Conservation (phyloP, 2,113 vertebrate species). For the Chaetops frenatus region DNA sequence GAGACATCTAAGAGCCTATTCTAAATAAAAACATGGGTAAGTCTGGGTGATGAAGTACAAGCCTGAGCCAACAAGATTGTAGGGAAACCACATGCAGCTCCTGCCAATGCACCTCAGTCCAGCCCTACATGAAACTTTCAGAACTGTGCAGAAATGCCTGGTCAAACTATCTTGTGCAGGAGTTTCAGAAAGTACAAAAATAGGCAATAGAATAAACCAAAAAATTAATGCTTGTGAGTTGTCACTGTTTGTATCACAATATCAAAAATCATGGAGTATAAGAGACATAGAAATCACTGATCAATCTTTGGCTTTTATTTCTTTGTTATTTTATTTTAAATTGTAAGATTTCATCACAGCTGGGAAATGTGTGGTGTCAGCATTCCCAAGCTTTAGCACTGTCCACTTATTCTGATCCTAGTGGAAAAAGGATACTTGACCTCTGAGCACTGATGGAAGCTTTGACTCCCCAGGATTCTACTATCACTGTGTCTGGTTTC, state of each 20-base stretch:
- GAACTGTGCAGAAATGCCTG: not conserved
- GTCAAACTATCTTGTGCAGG: not conserved
- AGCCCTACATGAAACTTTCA: not conserved
- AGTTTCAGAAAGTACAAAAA: not conserved
- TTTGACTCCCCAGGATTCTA: not conserved
- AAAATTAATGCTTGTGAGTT: not conserved
- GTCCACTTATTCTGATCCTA: not conserved
- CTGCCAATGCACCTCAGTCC: not conserved
- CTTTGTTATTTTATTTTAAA: not conserved
- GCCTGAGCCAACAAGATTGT: not conserved
- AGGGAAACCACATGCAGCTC: not conserved
- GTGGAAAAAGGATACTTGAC: not conserved
- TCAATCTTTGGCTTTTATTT: not conserved
- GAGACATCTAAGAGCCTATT: not conserved
- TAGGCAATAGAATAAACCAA: not conserved
- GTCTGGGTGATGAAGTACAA: not conserved
- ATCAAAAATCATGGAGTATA: not conserved
- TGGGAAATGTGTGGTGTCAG: not conserved
- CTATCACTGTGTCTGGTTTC: not conserved
- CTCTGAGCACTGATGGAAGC: not conserved
- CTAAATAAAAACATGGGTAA: not conserved
- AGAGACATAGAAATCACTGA: not conserved
- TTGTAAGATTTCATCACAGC: not conserved
- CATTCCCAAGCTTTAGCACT: not conserved
- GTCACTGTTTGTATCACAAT: not conserved